Conservation (phyloP, 1,140 invertebrate species). For the Nautilus pompilius region DNA sequence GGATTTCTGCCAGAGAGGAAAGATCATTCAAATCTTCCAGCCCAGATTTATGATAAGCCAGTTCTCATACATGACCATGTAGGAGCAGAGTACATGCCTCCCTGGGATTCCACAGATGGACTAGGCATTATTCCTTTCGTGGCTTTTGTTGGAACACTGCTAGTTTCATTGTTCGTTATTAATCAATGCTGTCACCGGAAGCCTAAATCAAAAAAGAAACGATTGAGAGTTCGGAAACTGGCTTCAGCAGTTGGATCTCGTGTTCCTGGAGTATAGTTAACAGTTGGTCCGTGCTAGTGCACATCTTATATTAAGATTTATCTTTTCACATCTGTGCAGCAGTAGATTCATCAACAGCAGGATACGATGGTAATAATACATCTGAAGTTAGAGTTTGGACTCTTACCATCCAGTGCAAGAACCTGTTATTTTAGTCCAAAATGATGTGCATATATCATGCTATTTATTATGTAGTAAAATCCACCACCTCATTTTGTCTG, state of each 20-base stretch:
- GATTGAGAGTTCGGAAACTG: slow-evolving; percentile 28
- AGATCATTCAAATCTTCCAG: not conserved
- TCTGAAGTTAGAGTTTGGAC: slow-evolving; percentile 13
- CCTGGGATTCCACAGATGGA: slow-evolving; percentile 17
- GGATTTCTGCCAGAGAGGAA: not conserved
- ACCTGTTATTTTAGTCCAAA: too few species aligned
- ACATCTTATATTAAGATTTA: not conserved
- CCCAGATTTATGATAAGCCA: too few species aligned
- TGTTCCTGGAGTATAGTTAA: slow-evolving; percentile 35
- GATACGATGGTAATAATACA: slow-evolving; percentile 5
- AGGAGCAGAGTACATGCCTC: too few species aligned
- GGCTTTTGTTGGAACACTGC: slow-evolving; percentile 40
- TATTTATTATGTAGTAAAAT: too few species aligned
- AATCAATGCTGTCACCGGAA: slow-evolving; percentile 40
- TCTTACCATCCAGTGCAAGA: too few species aligned
- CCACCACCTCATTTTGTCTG: too few species aligned
- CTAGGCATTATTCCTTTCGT: slow-evolving; percentile 36
- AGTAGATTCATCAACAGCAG: slow-evolving; percentile 6
- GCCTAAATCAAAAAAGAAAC: slow-evolving; percentile 32
- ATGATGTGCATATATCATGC: too few species aligned
- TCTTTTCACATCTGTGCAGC: slow-evolving; percentile 8
- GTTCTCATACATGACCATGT: not conserved
- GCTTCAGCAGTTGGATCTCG: slow-evolving; percentile 24
- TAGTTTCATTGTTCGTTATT: slow-evolving; percentile 42
- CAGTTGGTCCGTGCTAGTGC: slow-evolving; percentile 14